Base-by-base conservation (phyloP, 2,888 invertebrate species). In the Patella ulyssiponensis region DNA sequence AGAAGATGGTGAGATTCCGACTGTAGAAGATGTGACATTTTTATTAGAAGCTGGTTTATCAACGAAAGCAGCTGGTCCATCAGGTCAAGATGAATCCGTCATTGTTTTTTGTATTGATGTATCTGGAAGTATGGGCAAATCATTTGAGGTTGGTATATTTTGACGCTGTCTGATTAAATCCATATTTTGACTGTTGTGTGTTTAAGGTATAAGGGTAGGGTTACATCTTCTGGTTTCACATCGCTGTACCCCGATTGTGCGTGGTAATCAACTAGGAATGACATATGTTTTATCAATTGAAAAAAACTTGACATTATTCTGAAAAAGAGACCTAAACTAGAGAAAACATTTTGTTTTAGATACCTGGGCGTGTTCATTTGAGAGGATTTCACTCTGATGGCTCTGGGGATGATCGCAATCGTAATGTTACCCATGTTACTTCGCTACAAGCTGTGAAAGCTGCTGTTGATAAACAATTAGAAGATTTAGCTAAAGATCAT, bases 121-220 rank as follows among this genome's bases (percentile, higher is more conserved):
- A n/a, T 91, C 90, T 15, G 91, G 91, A 44, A 91, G 91, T 81
- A 91, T 91, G 91, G 88, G 90, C 84, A 88, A 89, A 51, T 90
- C 90, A 9, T 88, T 89, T 51, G 88, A 88, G 88, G 91, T 90
- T 74, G n/a, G 79, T 56, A 12, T 23, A 7, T 56, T 9, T 44
- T 44, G 9, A 44, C 1, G 33, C 33, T 4, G 9, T 44, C 44
- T 44, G 5, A 44, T 44, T 44, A 44, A 9, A 44, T 4, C 3
- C 44, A n/a, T n/a, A n/a, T n/a, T n/a, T n/a, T n/a, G n/a, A n/a
- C n/a, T n/a, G n/a, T n/a, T n/a, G n/a, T n/a, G n/a, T 44, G 44
- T 44, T 44, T 44, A 5, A 1, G 44, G 5, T 44, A 7, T 5
- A 33, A 4, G 44, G 44, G 44, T 44, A 27, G 27, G 27, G 2